These are phyloP conservation scores for Willisornis vidua DNA, from an alignment of 2,113 vertebrate genomes.

Conservation along the genomic window DNA sequence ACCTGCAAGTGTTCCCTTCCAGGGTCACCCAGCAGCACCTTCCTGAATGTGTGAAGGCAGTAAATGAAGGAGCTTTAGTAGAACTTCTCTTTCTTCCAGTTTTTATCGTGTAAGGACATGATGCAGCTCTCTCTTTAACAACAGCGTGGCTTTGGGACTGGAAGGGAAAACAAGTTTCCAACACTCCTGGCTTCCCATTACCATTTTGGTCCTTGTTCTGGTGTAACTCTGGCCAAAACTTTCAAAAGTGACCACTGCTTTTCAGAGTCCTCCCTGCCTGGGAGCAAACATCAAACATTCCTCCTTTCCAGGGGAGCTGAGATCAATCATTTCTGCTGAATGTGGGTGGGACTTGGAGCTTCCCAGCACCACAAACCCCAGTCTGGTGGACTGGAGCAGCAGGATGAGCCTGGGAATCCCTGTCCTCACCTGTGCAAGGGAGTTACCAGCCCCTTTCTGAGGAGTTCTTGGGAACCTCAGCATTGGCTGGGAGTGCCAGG, in stretches of 20 bases:
- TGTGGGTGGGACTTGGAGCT: neutral
- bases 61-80: neutral
- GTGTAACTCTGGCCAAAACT: neutral
- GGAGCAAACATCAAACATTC: neutral
- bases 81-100: neutral
- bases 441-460: neutral
- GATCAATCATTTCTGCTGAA: neutral
- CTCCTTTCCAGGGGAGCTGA: neutral
- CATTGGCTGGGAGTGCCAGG: neutral
- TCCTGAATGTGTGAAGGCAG: neutral
- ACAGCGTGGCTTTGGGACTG: neutral
- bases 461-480: neutral
- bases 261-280: neutral
- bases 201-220: neutral
- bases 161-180: neutral
- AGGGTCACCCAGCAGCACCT: neutral
- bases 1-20: neutral
- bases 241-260: neutral
- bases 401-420: neutral
- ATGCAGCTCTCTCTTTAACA: neutral
- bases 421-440: neutral
- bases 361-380: neutral
- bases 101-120: neutral
- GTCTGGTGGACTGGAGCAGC: neutral
- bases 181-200: neutral